Evolutionary conservation across 2,797 vertebrate genomes (phyloP).

Genomic region (Smutsia gigantea): DNA sequence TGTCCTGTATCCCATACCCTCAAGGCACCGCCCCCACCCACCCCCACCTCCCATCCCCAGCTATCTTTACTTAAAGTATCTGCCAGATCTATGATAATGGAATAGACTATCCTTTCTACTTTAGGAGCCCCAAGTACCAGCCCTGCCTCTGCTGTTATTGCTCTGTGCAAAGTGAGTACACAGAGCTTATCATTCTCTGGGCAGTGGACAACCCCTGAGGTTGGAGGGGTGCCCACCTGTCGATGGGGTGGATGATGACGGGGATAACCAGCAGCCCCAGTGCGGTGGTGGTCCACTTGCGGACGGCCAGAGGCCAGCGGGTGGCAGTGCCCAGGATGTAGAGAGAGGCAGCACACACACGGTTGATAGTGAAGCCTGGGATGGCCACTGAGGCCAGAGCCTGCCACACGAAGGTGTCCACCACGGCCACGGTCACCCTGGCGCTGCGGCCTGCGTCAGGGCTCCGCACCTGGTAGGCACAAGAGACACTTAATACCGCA

Average conservation of each 20-base stretch:
- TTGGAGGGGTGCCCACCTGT: conserved; percentile 88
- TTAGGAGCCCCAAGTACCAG: neutral
- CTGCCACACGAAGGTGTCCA: conserved; percentile 98
- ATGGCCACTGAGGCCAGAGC: conserved; percentile 95
- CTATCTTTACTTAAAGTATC: neutral
- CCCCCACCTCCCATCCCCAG: too few relatives aligned
- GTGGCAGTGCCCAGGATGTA: conserved; percentile 91
- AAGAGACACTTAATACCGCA: neutral
- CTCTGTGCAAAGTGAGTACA: neutral
- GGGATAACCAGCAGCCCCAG: conserved; percentile 96
- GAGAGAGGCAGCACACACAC: conserved; percentile 93
- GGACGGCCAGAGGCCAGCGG: conserved; percentile 91
- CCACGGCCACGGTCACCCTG: conserved; percentile 90
- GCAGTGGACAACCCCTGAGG: rapidly evolving
- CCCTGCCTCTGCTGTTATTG: neutral
- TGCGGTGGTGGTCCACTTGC: conserved; percentile 96
- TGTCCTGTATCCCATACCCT: neutral
- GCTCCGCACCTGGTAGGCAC: conserved; percentile 81
- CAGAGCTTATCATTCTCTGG: neutral
- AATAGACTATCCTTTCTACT: neutral
- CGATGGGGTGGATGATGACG: conserved; percentile 96
- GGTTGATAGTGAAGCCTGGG: conserved; percentile 97
- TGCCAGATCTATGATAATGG: neutral
- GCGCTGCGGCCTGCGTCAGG: conserved; percentile 87
- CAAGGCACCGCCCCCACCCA: neutral